These are phyloP conservation scores for Andricus quercusramuli DNA, from an alignment of 2,888 invertebrate genomes.

Conservation along the genomic window DNA sequence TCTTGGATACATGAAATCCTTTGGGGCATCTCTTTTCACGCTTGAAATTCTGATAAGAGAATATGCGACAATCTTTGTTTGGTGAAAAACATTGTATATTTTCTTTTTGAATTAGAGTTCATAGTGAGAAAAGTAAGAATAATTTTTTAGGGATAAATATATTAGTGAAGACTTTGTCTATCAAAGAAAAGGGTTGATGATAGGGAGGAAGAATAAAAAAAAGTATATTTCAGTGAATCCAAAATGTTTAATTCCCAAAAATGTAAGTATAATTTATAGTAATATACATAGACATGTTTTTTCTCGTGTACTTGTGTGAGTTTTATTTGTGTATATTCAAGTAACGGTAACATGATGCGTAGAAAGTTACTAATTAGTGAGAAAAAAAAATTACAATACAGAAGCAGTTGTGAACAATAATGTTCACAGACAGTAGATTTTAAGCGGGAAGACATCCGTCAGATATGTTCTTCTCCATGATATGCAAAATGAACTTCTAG, in stretches of 20 bases:
- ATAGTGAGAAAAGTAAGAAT: no score
- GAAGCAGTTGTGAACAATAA: slow-evolving; percentile 30
- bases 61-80: no score
- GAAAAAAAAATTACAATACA: slow-evolving; percentile 39
- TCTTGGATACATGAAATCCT: no score
- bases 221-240: slow-evolving; percentile 50
- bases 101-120: no score
- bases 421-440: slow-evolving; percentile 14
- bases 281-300: slow-evolving; percentile 74
- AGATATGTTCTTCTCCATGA: slow-evolving; percentile 51
- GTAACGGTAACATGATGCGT: slow-evolving; percentile 46
- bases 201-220: background rate
- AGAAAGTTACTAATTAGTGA: slow-evolving; percentile 41
- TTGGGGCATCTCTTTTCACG: no score
- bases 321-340: slow-evolving; percentile 53
- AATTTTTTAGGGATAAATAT: no score
- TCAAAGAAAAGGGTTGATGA: background rate
- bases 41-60: no score
- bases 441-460: background rate
- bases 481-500: slow-evolving; percentile 67
- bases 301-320: slow-evolving; percentile 14
- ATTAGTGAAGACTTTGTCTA: no score
- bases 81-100: no score
- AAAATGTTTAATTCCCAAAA: slow-evolving; percentile 74
- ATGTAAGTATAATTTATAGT: slow-evolving; percentile 75